Conservation (phyloP, 1,140 invertebrate genomes). For the Macrotrachela quadricornifera region DNA sequence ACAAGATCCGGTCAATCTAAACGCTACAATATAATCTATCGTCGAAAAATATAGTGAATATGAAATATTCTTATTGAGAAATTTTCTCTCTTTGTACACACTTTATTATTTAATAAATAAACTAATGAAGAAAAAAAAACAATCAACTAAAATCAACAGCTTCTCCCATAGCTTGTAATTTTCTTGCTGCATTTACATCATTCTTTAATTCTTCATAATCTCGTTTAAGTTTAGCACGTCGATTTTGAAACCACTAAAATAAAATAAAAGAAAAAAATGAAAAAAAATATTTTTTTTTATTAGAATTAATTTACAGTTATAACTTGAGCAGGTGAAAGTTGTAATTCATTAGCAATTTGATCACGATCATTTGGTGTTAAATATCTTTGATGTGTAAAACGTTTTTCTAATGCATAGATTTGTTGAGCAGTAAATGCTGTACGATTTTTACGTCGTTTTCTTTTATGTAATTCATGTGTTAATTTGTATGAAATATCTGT, state of each 20-base stretch:
- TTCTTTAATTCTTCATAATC: constrained; percentile 95
- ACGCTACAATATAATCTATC: too few species aligned
- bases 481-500: background rate
- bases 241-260: constrained; percentile 71
- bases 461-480: background rate
- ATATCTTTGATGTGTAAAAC: constrained; percentile 92
- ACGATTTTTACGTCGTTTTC: constrained; percentile 46
- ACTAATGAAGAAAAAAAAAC: too few species aligned
- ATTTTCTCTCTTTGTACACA: too few species aligned
- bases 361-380: constrained; percentile 82
- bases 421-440: constrained; percentile 96
- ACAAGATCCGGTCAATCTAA: too few species aligned
- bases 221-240: constrained; percentile 79
- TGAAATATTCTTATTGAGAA: too few species aligned
- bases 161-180: background rate
- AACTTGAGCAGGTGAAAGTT: constrained; percentile 69
- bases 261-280: background rate
- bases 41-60: too few species aligned
- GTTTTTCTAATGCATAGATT: constrained; percentile 85
- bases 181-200: constrained; percentile 65
- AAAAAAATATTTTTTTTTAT: background rate
- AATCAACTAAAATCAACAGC: too few species aligned
- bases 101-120: too few species aligned
- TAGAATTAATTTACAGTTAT: constrained; percentile 24
- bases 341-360: constrained; percentile 72